Conservation (phyloP, 2,113 vertebrate genomes). For the Pelobates fuscus region DNA sequence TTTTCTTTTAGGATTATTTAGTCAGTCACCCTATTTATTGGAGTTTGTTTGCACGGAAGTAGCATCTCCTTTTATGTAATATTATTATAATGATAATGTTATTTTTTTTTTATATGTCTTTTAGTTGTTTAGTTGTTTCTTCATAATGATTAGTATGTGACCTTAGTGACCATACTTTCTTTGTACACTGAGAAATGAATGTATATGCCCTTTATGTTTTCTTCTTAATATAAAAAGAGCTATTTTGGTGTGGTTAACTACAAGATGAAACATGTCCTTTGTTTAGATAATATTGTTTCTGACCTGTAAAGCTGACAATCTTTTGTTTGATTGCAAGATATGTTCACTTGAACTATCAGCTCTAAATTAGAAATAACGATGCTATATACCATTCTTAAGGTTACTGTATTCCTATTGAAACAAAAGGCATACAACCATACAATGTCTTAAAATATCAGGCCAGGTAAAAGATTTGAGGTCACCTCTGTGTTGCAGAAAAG, state of each 20-base stretch:
- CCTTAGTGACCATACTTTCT: no score
- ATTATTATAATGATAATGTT: no score
- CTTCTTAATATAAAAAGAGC: no score
- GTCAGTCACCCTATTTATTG: no score
- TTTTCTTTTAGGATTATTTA: no score
- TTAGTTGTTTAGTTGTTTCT: no score
- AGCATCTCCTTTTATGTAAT: no score
- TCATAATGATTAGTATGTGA: no score
- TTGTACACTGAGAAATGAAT: no score
- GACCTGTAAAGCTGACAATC: constrained; percentile 13
- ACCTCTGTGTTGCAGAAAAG: constrained; percentile 51
- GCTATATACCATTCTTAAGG: constrained; percentile 25
- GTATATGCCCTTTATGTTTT: no score
- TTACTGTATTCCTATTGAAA: constrained; percentile 51
- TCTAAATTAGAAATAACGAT: constrained; percentile 49
- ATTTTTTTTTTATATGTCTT: no score
- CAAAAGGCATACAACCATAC: constrained; percentile 46
- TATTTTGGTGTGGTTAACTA: not conserved
- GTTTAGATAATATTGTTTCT: not conserved
- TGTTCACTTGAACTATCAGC: constrained; percentile 16
- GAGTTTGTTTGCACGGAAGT: no score
- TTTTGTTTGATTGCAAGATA: constrained; percentile 39
- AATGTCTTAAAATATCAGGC: constrained; percentile 47
- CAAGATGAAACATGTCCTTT: not conserved
- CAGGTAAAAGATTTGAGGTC: constrained; percentile 52